Evolutionary conservation across 2,113 vertebrate species (phyloP).

Genomic region (Leucoraja erinaceus): DNA sequence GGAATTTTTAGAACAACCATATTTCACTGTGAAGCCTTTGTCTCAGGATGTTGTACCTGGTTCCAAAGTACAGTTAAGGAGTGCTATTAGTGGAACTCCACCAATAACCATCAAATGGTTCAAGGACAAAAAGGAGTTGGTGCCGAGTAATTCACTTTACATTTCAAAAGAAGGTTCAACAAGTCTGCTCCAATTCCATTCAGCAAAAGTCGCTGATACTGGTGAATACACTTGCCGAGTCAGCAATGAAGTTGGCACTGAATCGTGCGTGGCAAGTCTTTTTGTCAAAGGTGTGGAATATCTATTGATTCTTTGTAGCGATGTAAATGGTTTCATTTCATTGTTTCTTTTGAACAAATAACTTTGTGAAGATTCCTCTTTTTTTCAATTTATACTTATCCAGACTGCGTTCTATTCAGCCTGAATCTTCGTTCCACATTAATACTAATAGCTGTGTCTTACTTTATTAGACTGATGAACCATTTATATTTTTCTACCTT

Average conservation of each 20-base stretch:
- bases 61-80: slow-evolving; percentile 79
- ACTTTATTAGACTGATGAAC: neutral
- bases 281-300: slow-evolving; percentile 88
- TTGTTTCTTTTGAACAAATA: slow-evolving; percentile 17
- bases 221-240: slow-evolving; percentile 87
- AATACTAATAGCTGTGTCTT: neutral
- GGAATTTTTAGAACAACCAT: slow-evolving; percentile 73
- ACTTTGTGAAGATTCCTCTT: neutral
- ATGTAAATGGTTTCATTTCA: slow-evolving; percentile 25
- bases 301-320: neutral
- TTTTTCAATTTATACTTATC: neutral
- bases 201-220: slow-evolving; percentile 75
- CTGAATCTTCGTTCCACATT: neutral
- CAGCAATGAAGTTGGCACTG: slow-evolving; percentile 84
- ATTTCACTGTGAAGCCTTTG: slow-evolving; percentile 82
- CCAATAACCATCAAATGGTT: slow-evolving; percentile 91
- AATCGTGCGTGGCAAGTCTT: slow-evolving; percentile 73
- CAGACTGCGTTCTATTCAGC: neutral
- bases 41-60: slow-evolving; percentile 80
- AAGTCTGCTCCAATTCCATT: slow-evolving; percentile 80
- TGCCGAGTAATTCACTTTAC: slow-evolving; percentile 69
- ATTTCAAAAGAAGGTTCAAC: slow-evolving; percentile 82
- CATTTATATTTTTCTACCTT: neutral
- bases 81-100: slow-evolving; percentile 75
- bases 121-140: slow-evolving; percentile 82